Percentiles rank a stretch among this genome's conserved stretches.
These are phyloP conservation scores for Phortica okadai DNA, from an alignment of 2,888 invertebrate species.

Conservation along the genomic window DNA sequence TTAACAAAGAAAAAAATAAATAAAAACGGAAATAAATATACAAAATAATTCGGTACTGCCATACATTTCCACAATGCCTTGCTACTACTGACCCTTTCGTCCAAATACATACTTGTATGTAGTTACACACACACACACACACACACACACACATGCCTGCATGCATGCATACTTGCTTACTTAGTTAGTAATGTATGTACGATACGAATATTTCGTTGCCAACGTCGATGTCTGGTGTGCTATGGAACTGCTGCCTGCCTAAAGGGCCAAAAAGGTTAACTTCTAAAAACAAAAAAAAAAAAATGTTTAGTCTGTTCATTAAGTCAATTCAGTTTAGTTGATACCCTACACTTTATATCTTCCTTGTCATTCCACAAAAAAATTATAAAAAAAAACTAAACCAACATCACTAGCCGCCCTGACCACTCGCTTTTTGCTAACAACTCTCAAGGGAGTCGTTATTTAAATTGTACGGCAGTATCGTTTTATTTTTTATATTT, in stretches of 20 bases:
- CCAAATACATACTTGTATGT: not conserved
- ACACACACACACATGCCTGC: not conserved
- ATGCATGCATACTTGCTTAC: slow-evolving; percentile 23
- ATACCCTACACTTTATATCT: not conserved
- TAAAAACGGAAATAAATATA: not conserved
- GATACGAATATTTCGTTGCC: too few relatives aligned
- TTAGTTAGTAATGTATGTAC: slow-evolving; percentile 33
- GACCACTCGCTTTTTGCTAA: too few relatives aligned
- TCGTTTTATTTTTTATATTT: too few relatives aligned
- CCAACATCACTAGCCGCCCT: too few relatives aligned
- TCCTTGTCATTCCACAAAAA: too few relatives aligned
- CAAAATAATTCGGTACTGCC: slow-evolving; percentile 13
- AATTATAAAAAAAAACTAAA: too few relatives aligned
- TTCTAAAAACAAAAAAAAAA: slow-evolving; percentile 75
- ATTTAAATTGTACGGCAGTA: too few relatives aligned
- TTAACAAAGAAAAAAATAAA: slow-evolving; percentile 24
- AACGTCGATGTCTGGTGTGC: too few relatives aligned
- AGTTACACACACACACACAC: not conserved
- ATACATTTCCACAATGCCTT: too few relatives aligned
- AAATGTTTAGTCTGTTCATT: not conserved
- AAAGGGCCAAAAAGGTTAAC: slow-evolving; percentile 74
- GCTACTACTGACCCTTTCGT: not conserved
- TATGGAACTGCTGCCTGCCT: slow-evolving; percentile 23
- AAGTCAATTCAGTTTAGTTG: slow-evolving; percentile 18
- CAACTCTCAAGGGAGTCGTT: too few relatives aligned